Percentiles rank a stretch among this genome's conserved stretches.
Evolutionary conservation across 2,113 vertebrate species (phyloP).

Genomic region (Neolamprologus fasciatus): DNA sequence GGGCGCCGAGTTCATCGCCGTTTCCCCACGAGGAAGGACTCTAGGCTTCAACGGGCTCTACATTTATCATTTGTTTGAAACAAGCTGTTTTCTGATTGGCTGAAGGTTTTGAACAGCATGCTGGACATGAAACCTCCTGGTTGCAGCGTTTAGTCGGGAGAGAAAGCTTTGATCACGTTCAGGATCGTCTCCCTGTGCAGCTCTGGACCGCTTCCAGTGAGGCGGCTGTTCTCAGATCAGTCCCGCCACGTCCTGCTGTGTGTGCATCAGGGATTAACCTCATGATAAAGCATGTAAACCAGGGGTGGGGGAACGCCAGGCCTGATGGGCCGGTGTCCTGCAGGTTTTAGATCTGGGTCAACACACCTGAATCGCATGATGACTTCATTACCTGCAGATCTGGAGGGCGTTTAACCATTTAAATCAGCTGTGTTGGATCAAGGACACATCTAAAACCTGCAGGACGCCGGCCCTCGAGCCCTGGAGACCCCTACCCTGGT

Average conservation of each 20-base stretch:
- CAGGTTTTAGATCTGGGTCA: neutral
- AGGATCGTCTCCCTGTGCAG: neutral
- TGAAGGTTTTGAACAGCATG: neutral
- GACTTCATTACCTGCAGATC: neutral
- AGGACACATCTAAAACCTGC: neutral
- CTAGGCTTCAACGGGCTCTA: neutral
- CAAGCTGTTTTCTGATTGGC: neutral
- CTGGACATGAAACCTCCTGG: neutral
- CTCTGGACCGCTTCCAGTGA: neutral
- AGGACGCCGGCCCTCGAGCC: neutral
- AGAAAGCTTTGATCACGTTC: neutral
- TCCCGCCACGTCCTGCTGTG: neutral
- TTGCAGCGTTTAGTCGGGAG: neutral
- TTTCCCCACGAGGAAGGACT: neutral
- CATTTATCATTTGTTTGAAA: neutral
- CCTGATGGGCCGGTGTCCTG: neutral
- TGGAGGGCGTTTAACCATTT: neutral
- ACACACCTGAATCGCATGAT: neutral
- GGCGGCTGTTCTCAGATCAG: neutral
- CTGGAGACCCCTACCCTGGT: neutral
- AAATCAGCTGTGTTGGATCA: neutral
- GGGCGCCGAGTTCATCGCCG: neutral
- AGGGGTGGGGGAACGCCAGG: neutral
- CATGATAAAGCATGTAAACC: accelerated
- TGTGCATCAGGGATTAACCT: neutral